Conservation (phyloP, 1,140 invertebrate genomes). For the Leguminivora glycinivorella region DNA sequence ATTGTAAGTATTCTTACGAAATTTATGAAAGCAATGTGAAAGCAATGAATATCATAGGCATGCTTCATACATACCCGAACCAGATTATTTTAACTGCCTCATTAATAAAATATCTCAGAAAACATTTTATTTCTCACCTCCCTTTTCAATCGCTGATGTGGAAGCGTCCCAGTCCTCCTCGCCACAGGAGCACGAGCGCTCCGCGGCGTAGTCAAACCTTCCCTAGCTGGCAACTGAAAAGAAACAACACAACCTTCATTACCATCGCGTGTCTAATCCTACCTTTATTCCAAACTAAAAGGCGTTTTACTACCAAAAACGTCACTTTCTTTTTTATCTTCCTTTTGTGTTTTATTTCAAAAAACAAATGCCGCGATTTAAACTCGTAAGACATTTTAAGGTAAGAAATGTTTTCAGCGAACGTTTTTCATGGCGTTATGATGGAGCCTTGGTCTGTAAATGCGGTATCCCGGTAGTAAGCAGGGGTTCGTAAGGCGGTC, state of each 20-base stretch:
- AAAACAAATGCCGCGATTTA: constrained; percentile 53
- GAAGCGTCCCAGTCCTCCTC: constrained; percentile 54
- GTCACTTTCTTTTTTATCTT: constrained; percentile 64
- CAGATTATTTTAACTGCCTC: neutral
- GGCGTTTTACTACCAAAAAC: constrained; percentile 49
- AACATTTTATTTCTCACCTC: constrained; percentile 42
- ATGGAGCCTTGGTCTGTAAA: constrained; percentile 48
- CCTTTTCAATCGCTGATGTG: constrained; percentile 67
- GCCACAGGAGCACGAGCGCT: constrained; percentile 67
- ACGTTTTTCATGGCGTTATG: constrained; percentile 24
- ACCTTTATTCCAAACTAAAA: neutral
- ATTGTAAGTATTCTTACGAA: too few relatives aligned
- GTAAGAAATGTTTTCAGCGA: constrained; percentile 32
- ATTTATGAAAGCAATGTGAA: too few relatives aligned
- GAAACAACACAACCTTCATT: constrained; percentile 29
- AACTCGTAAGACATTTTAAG: constrained; percentile 57
- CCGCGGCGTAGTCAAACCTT: constrained; percentile 67
- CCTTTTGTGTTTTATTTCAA: constrained; percentile 60
- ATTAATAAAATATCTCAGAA: neutral
- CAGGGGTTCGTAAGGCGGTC: constrained; percentile 24
- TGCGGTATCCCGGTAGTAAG: neutral
- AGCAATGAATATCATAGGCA: too few relatives aligned
- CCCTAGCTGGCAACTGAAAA: constrained; percentile 65
- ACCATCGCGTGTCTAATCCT: constrained; percentile 23
- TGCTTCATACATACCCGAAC: too few relatives aligned